Conservation (phyloP, 2,888 invertebrate species). For the Ophraella communa region DNA sequence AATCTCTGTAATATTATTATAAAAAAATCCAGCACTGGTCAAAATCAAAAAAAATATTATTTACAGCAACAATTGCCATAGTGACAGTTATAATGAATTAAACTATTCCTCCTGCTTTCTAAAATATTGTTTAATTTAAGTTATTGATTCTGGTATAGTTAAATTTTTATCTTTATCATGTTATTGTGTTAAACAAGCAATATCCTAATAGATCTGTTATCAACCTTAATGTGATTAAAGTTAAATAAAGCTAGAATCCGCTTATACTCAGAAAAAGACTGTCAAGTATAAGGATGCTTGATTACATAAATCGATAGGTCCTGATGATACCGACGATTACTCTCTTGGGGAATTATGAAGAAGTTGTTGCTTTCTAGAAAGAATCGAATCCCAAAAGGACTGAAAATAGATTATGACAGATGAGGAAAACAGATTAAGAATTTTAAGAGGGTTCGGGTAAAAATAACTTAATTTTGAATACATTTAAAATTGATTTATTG, state of each 20-base stretch:
- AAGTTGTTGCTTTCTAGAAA: slow-evolving; percentile 3
- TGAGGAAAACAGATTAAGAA: slow-evolving; percentile 7
- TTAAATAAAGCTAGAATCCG: slow-evolving; percentile 8
- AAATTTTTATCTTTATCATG: too few relatives aligned
- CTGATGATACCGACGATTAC: slow-evolving; percentile 23
- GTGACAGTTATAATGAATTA: too few relatives aligned
- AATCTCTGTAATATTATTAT: too few relatives aligned
- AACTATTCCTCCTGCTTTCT: too few relatives aligned
- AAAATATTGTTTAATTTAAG: too few relatives aligned
- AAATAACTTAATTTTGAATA: too few relatives aligned
- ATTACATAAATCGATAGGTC: slow-evolving; percentile 32
- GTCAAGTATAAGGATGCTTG: slow-evolving; percentile 25
- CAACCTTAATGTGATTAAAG: neutral
- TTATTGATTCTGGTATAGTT: too few relatives aligned
- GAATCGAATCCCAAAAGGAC: slow-evolving; percentile 14
- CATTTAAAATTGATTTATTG: too few relatives aligned
- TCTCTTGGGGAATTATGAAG: slow-evolving; percentile 15
- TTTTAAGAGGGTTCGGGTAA: neutral
- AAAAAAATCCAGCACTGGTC: too few relatives aligned
- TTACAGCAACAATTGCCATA: too few relatives aligned
- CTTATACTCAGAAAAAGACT: slow-evolving; percentile 21
- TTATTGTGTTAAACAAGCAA: neutral
- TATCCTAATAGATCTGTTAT: neutral
- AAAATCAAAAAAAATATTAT: too few relatives aligned
- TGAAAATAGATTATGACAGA: slow-evolving; percentile 10